These are phyloP conservation scores for Bovichtus diacanthus DNA, from an alignment of 2,797 vertebrate species.

Conservation along the genomic window DNA sequence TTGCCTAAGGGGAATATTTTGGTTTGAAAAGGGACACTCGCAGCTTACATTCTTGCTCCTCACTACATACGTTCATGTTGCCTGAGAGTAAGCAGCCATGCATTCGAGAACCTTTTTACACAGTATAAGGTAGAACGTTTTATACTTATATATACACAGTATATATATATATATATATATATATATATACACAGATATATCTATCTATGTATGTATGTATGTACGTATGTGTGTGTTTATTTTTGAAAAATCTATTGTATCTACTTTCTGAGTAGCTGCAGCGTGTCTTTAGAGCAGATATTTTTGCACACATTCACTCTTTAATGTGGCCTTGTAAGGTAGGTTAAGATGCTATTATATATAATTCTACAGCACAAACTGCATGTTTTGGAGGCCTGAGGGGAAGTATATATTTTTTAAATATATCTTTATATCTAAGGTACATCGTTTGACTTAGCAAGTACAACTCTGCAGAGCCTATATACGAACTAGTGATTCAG, in stretches of 20 bases:
- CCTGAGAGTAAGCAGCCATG: slow-evolving; percentile 25
- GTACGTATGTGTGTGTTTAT: too few species aligned
- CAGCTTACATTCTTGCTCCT: slow-evolving; percentile 25
- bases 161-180: too few species aligned
- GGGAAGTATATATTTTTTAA: slow-evolving; percentile 10
- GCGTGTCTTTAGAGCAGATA: slow-evolving; percentile 34
- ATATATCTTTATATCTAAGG: slow-evolving; percentile 20
- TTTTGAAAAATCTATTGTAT: slow-evolving; percentile 37
- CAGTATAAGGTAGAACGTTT: slow-evolving; percentile 44
- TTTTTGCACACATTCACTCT: slow-evolving; percentile 57
- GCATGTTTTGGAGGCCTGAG: slow-evolving; percentile 17
- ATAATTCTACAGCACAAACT: slow-evolving; percentile 42
- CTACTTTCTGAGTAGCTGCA: slow-evolving; percentile 32
- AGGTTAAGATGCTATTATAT: slow-evolving; percentile 29
- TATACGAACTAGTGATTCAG: slow-evolving; percentile 10
- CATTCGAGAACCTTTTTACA: slow-evolving; percentile 41
- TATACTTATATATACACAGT: slow-evolving; percentile 39
- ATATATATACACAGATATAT: too few species aligned
- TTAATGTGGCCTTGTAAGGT: slow-evolving; percentile 59
- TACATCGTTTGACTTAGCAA: neutral
- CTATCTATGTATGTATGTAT: too few species aligned
- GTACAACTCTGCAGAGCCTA: neutral
- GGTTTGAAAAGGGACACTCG: slow-evolving; percentile 51
- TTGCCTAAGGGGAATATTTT: slow-evolving; percentile 56
- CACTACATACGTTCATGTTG: slow-evolving; percentile 27